These are phyloP conservation scores for Epizoanthus illoricatus DNA, from an alignment of 92 coral and sea anemone species.

Conservation along the genomic window DNA sequence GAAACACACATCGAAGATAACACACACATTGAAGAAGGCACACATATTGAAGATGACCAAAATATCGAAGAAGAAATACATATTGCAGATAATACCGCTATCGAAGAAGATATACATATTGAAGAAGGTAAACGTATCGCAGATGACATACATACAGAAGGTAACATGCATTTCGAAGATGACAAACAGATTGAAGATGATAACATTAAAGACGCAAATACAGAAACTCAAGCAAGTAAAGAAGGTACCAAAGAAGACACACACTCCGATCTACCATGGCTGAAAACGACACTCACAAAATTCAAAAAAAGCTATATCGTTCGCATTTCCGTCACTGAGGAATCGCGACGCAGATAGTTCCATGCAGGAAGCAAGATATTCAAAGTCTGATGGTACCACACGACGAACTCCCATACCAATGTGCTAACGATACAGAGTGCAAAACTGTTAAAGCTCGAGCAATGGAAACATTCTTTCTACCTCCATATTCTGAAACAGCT, in stretches of 20 bases:
- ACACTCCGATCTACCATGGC: not conserved
- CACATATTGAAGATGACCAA: not conserved
- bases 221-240: not conserved
- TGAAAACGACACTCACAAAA: not conserved
- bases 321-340: not conserved
- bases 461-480: not conserved
- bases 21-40: too few species aligned
- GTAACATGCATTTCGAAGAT: not conserved
- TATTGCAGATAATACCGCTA: not conserved
- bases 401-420: not conserved
- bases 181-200: not conserved
- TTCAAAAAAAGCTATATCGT: too few species aligned
- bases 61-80: not conserved
- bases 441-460: not conserved
- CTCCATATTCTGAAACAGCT: constrained; percentile 6
- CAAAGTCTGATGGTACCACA: not conserved
- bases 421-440: not conserved
- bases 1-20: not conserved
- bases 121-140: not conserved
- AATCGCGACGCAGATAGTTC: not conserved
- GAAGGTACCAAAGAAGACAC: too few species aligned
- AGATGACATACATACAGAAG: not conserved
- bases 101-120: not conserved
- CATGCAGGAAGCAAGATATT: not conserved
- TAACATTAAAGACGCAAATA: not conserved